Percentiles rank a stretch among this genome's conserved stretches.
These are phyloP conservation scores for Scaptomyza tumidula DNA, from an alignment of 2,888 invertebrate species.

Conservation along the genomic window DNA sequence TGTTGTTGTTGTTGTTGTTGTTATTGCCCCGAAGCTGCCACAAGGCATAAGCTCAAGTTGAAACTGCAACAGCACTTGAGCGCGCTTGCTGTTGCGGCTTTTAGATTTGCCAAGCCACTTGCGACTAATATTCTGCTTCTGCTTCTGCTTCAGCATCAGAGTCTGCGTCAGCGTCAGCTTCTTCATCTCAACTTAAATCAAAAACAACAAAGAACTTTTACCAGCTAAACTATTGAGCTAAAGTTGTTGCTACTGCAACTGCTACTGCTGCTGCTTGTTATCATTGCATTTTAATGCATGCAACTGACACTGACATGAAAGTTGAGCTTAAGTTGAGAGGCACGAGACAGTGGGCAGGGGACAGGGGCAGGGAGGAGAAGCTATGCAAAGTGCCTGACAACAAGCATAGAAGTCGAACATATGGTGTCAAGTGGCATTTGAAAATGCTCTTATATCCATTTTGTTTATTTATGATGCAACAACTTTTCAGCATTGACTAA, in stretches of 20 bases:
- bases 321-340: not conserved
- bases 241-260: constrained; percentile 43
- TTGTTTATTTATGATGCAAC: constrained; percentile 65
- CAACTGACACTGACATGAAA: constrained; percentile 65
- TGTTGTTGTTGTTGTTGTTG: constrained; percentile 10
- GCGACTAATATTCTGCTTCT: constrained; percentile 70
- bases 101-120: constrained; percentile 74
- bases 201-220: constrained; percentile 69
- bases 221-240: constrained; percentile 59
- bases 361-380: constrained; percentile 6
- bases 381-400: constrained; percentile 38
- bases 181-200: constrained; percentile 56
- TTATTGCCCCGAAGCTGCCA: constrained; percentile 32
- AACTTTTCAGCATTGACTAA: constrained; percentile 2
- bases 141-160: constrained; percentile 16
- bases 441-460: constrained; percentile 74
- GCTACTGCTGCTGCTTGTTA: constrained; percentile 52
- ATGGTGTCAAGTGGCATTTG: constrained; percentile 80
- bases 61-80: constrained; percentile 49
- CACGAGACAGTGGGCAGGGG: not conserved
- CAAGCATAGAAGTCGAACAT: constrained; percentile 51
- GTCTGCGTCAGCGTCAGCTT: constrained; percentile 11
- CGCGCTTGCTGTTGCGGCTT: constrained; percentile 68
- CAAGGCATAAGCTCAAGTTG: constrained; percentile 27
- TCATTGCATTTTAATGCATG: constrained; percentile 79